These are phyloP conservation scores for Rhea americana DNA, from an alignment of 2,113 vertebrate genomes.

Conservation along the genomic window DNA sequence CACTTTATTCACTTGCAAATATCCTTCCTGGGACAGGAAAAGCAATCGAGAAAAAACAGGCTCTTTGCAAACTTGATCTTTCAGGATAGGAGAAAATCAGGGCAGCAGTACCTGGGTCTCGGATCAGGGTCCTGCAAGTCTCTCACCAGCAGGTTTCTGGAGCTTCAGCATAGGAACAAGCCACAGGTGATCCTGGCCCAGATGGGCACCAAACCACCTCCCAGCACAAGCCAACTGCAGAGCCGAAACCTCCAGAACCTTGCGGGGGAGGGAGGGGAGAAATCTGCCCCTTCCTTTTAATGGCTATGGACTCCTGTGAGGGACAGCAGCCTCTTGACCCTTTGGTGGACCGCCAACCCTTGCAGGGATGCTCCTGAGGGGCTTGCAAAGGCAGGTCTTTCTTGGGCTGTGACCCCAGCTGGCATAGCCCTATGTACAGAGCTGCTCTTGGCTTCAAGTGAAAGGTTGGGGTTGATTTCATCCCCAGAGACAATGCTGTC, in stretches of 20 bases:
- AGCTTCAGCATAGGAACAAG: not conserved
- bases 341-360: not conserved
- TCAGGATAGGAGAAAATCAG: not conserved
- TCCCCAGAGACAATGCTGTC: not conserved
- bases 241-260: too few species aligned
- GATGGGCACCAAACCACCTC: too few species aligned
- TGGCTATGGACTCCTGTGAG: fast-evolving
- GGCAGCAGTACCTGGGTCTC: not conserved
- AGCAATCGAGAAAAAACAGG: not conserved
- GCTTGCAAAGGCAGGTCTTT: not conserved
- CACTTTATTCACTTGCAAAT: not conserved
- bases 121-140: not conserved
- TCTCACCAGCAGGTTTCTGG: not conserved
- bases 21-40: not conserved
- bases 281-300: not conserved
- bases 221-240: too few species aligned
- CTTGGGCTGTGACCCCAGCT: not conserved
- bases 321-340: not conserved
- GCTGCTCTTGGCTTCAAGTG: not conserved
- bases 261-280: fast-evolving
- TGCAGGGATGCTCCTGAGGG: not conserved
- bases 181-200: fast-evolving
- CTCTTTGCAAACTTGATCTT: not conserved
- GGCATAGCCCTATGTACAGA: not conserved
- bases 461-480: not conserved